phyloP scores from a whole-genome alignment of 2,797 vertebrate species.

The Cercopithecus hamlyni region DNA sequence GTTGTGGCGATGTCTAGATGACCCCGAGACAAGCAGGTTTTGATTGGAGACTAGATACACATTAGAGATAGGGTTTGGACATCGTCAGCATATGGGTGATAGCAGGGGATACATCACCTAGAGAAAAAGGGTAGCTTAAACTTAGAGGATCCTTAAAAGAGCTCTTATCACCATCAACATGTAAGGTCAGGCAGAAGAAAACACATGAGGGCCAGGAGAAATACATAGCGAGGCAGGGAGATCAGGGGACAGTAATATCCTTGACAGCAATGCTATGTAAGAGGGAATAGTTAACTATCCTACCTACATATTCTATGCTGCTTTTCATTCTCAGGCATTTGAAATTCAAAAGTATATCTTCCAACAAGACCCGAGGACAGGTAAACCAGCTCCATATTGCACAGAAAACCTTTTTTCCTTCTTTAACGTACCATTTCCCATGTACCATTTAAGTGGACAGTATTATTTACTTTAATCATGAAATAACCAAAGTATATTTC shows the following conservation, averaged over 20 bases:
- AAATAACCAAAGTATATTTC: constrained; percentile 37
- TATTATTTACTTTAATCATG: constrained; percentile 8
- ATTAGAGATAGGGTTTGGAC: neutral
- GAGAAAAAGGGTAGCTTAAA: neutral
- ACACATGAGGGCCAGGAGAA: neutral
- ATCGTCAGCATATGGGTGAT: neutral
- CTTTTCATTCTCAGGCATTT: neutral
- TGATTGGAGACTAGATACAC: neutral
- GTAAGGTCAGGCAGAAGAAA: neutral
- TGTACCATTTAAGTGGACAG: neutral
- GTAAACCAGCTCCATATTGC: neutral
- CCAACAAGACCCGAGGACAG: neutral
- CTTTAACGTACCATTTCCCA: neutral
- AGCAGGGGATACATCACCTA: neutral
- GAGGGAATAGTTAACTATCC: neutral
- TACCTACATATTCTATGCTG: neutral
- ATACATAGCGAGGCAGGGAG: neutral
- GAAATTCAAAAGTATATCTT: constrained; percentile 8
- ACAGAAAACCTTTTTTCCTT: neutral
- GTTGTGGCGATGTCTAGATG: neutral
- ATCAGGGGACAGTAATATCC: neutral
- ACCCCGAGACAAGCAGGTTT: neutral
- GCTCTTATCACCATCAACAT: neutral
- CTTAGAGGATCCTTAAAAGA: neutral
- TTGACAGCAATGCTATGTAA: neutral